Conservation (phyloP, 2,797 vertebrate genomes). For the Megalops cyprinoides region DNA sequence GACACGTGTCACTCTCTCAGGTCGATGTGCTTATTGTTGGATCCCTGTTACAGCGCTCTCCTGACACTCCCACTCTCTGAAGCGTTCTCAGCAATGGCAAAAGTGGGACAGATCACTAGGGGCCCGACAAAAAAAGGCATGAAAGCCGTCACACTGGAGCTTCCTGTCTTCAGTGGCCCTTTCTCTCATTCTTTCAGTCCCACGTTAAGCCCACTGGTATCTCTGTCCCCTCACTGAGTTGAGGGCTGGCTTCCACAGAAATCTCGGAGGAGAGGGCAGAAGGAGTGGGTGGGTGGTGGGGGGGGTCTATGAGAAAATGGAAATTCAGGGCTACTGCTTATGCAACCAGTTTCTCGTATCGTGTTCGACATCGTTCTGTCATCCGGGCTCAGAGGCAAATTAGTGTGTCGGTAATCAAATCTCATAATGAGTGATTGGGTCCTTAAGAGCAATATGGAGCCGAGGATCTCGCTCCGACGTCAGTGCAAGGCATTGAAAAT, state of each 20-base stretch:
- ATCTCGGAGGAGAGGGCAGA: not conserved
- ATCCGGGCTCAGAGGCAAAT: not conserved
- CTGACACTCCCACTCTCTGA: not conserved
- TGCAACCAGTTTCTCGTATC: not conserved
- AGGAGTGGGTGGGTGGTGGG: not conserved
- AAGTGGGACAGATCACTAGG: conserved; percentile 4
- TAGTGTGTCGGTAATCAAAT: not conserved
- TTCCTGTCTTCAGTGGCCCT: not conserved
- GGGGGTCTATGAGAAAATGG: not conserved
- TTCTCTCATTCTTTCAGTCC: not conserved
- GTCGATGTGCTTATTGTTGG: no score
- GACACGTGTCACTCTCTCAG: no score
- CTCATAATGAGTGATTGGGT: not conserved
- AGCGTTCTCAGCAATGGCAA: not conserved
- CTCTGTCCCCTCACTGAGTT: not conserved
- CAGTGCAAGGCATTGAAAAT: not conserved
- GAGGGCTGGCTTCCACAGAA: not conserved
- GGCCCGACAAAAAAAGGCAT: not conserved
- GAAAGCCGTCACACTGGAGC: not conserved
- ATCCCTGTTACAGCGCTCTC: not conserved
- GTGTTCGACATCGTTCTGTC: not conserved
- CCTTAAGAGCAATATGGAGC: not conserved
- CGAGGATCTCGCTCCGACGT: not conserved
- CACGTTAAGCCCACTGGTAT: not conserved
- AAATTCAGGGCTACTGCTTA: not conserved